phyloP scores from a whole-genome alignment of 2,113 vertebrate species.

The Xiphophorus maculatus region DNA sequence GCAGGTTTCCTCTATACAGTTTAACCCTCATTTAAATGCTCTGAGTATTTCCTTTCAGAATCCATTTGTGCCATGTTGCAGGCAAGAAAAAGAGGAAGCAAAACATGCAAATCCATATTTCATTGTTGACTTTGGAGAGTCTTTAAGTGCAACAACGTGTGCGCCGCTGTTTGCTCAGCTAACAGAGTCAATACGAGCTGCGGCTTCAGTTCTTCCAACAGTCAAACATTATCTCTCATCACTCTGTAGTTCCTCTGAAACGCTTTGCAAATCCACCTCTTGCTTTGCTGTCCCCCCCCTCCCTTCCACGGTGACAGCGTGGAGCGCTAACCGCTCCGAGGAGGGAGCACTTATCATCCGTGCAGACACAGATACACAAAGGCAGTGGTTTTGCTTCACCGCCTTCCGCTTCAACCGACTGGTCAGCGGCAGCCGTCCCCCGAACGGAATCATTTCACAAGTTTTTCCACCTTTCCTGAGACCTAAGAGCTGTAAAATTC shows the following conservation, averaged over 20 bases:
- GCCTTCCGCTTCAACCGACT: conserved; percentile 16
- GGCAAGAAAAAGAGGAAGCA: conserved; percentile 1
- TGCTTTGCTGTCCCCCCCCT: conserved; percentile 3
- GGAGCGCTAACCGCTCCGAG: conserved; percentile 60
- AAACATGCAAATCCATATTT: conserved; percentile 10
- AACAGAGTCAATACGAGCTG: neutral
- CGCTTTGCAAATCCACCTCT: conserved; percentile 36
- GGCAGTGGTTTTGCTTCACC: conserved; percentile 7
- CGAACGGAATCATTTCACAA: conserved; percentile 23
- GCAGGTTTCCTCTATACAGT: neutral
- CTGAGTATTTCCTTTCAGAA: neutral
- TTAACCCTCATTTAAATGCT: neutral
- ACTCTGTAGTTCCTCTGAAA: conserved; percentile 32
- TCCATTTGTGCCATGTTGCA: neutral
- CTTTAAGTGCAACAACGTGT: neutral
- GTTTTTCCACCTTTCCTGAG: too few relatives aligned
- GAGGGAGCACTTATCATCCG: conserved; percentile 51
- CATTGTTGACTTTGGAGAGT: neutral
- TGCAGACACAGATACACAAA: conserved; percentile 25
- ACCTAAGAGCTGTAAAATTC: too few relatives aligned
- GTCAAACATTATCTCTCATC: conserved; percentile 8
- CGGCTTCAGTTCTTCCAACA: conserved; percentile 29
- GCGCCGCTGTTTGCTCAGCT: neutral
- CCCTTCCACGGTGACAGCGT: conserved; percentile 2
- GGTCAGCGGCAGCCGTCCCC: conserved; percentile 33